A percentile compares a stretch with the other conserved stretches of the same genome.
Evolutionary conservation across 2,113 vertebrate species (phyloP).

Genomic region (Probosciger aterrimus): DNA sequence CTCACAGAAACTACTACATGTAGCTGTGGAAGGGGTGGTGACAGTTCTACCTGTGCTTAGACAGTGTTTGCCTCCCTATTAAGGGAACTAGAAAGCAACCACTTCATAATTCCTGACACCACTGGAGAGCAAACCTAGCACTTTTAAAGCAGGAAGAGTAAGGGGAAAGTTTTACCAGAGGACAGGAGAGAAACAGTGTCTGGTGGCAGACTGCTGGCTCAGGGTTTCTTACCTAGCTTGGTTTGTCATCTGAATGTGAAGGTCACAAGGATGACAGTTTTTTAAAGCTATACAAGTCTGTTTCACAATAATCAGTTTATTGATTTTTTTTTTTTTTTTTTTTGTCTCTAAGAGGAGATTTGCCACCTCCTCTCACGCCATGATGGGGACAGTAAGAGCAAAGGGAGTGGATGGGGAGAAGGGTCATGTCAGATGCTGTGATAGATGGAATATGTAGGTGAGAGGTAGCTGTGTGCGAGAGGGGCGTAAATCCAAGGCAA

Average conservation of each 20-base stretch:
- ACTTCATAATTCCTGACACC: background rate
- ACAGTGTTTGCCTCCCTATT: background rate
- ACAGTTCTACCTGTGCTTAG: background rate
- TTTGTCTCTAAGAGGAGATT: background rate
- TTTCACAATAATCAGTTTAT: background rate
- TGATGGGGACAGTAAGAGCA: background rate
- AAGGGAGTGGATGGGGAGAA: background rate
- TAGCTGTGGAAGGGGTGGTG: background rate
- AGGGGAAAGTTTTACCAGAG: background rate
- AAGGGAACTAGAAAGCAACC: background rate
- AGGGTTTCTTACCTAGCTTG: background rate
- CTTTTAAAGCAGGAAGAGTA: conserved; percentile 16
- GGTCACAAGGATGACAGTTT: background rate
- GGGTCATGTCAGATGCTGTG: rapidly evolving
- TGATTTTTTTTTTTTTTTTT: background rate
- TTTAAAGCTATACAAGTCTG: background rate
- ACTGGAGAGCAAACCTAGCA: background rate
- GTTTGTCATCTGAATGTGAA: background rate
- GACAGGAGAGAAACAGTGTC: background rate
- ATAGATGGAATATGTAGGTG: background rate
- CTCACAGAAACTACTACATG: background rate
- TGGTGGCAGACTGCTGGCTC: background rate
- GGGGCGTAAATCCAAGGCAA: background rate
- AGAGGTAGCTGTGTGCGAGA: background rate
- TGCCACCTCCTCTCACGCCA: background rate